A percentile compares a stretch with the other conserved stretches of the same genome.
phyloP scores from a whole-genome alignment of 2,797 vertebrate genomes.

The Ctenopoma multispine region DNA sequence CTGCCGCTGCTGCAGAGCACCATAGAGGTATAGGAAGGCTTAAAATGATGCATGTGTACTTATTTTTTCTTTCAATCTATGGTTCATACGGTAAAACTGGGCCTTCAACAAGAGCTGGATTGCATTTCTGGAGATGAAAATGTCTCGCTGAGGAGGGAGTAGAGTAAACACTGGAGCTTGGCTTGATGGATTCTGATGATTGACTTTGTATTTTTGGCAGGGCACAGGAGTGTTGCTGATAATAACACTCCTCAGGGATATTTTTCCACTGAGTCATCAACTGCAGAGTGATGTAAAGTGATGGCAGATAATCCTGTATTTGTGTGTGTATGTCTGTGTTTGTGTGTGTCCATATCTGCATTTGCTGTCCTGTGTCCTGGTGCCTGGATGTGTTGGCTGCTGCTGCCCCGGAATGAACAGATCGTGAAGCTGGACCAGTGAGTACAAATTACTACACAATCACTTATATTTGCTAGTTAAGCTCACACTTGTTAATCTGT shows the following conservation, averaged over 20 bases:
- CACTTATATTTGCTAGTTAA: background rate
- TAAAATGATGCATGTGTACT: constrained; percentile 9
- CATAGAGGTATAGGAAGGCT: constrained; percentile 84
- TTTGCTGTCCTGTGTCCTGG: constrained; percentile 66
- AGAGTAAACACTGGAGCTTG: constrained; percentile 37
- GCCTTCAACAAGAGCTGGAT: constrained; percentile 18
- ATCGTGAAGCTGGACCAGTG: constrained; percentile 92
- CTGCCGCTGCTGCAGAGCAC: constrained; percentile 82
- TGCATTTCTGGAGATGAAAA: constrained; percentile 30
- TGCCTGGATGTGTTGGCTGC: constrained; percentile 59
- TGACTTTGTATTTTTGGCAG: constrained; percentile 49
- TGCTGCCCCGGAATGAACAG: constrained; percentile 78
- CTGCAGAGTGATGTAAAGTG: constrained; percentile 45
- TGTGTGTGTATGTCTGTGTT: too few species aligned
- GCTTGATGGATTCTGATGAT: constrained; percentile 45
- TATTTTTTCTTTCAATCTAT: background rate
- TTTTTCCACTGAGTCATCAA: constrained; percentile 62
- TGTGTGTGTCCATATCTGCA: constrained; percentile 21
- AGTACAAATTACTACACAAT: constrained; percentile 72
- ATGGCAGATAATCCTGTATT: constrained; percentile 52
- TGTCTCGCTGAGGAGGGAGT: constrained; percentile 12
- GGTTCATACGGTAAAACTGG: constrained; percentile 8
- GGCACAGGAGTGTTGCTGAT: constrained; percentile 40
- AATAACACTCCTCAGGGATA: constrained; percentile 50
- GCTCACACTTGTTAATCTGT: background rate